Evolutionary conservation across 2,797 vertebrate species (phyloP).

Genomic region (Dryobates pubescens): DNA sequence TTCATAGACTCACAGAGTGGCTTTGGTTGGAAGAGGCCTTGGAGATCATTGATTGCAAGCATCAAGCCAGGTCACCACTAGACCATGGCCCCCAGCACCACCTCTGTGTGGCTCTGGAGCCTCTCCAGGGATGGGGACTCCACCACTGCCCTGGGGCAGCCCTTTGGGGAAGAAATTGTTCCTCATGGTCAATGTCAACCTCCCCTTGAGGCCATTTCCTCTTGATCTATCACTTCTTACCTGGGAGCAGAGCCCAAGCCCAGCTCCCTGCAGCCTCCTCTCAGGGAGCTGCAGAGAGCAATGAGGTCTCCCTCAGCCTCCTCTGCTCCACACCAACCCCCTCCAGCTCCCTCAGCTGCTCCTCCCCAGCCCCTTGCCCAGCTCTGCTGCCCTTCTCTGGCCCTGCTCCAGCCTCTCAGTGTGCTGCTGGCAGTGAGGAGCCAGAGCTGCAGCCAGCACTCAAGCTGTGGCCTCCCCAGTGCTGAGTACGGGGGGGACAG

Average conservation of each 20-base stretch:
- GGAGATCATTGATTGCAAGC: background rate
- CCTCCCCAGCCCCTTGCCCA: too few relatives aligned
- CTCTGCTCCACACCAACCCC: too few relatives aligned
- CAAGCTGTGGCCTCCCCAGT: background rate
- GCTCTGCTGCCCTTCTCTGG: too few relatives aligned
- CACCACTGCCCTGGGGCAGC: background rate
- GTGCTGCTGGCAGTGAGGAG: too few relatives aligned
- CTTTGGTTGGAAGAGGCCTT: background rate
- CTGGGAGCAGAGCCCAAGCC: too few relatives aligned
- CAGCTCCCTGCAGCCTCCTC: too few relatives aligned
- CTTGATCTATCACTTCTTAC: background rate
- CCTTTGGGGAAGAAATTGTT: background rate
- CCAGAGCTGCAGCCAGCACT: background rate
- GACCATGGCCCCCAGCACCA: background rate
- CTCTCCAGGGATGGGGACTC: background rate
- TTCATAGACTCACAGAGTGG: background rate
- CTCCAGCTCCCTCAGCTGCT: too few relatives aligned
- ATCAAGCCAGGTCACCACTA: background rate
- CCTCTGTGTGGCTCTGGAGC: background rate
- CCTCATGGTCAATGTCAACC: background rate
- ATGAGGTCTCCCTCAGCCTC: too few relatives aligned
- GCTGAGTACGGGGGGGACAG: background rate
- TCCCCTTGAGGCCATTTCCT: background rate
- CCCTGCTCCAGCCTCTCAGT: too few relatives aligned
- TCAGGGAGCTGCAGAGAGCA: too few relatives aligned